A percentile compares a stretch with the other conserved stretches of the same genome.
Evolutionary conservation across 2,888 invertebrate species (phyloP).

Genomic region (Zhuqinia jingwanae): DNA sequence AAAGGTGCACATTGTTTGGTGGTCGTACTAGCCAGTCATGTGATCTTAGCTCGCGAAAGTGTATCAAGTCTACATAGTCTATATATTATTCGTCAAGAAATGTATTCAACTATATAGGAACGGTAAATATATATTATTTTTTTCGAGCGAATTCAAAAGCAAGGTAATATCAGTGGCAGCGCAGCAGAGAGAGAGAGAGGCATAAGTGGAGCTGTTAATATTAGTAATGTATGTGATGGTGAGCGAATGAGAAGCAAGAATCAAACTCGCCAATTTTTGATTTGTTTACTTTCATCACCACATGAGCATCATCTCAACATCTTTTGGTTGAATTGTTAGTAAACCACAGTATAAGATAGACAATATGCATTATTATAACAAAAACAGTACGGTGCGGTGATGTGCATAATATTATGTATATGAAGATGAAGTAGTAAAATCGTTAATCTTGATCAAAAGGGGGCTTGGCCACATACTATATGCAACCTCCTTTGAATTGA

Average conservation of each 20-base stretch:
- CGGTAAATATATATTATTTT: slow-evolving; percentile 47
- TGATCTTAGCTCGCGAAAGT: slow-evolving; percentile 28
- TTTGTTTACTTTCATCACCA: slow-evolving; percentile 70
- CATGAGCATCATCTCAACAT: neutral
- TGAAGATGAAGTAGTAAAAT: slow-evolving; percentile 60
- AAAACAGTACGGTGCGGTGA: slow-evolving; percentile 22
- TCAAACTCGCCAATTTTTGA: slow-evolving; percentile 62
- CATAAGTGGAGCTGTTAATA: slow-evolving; percentile 24
- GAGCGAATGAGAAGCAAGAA: slow-evolving; percentile 65
- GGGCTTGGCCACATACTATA: slow-evolving; percentile 65
- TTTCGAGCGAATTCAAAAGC: neutral
- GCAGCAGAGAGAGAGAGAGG: too few relatives aligned
- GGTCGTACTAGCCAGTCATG: neutral
- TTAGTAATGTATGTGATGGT: slow-evolving; percentile 9
- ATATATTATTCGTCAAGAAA: too few relatives aligned
- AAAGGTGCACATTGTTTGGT: too few relatives aligned
- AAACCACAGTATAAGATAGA: slow-evolving; percentile 20
- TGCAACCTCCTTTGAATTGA: slow-evolving; percentile 58
- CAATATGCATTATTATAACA: neutral
- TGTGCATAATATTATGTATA: too few relatives aligned
- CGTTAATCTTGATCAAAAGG: slow-evolving; percentile 72
- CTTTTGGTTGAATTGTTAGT: neutral
- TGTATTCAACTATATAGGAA: slow-evolving; percentile 36
- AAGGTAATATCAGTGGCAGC: slow-evolving; percentile 9
- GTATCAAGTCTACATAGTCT: slow-evolving; percentile 54